Conservation (phyloP, 2,888 invertebrate genomes). For the Pristionchus fissidentatus region DNA sequence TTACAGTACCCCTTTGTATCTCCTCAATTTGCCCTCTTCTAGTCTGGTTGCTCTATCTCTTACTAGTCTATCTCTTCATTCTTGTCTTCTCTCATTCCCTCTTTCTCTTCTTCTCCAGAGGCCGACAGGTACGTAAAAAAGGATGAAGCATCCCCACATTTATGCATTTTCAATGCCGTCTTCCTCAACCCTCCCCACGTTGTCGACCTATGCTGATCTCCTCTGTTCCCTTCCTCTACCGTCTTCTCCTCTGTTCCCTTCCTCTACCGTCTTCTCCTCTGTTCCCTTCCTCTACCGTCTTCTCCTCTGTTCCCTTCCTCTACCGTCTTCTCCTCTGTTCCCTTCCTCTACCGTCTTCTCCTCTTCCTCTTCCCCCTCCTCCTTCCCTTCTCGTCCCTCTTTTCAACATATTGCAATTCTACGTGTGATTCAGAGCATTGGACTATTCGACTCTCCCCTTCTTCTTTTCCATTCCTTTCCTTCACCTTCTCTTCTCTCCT, state of each 20-base stretch:
- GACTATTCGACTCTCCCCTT: constrained; percentile 15
- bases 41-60: neutral
- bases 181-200: too few relatives aligned
- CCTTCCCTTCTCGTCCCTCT: neutral
- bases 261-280: neutral
- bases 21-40: neutral
- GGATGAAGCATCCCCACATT: too few relatives aligned
- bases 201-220: too few relatives aligned
- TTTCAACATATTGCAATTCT: constrained; percentile 27
- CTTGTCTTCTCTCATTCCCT: neutral
- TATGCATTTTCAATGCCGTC: too few relatives aligned
- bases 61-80: neutral
- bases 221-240: too few relatives aligned
- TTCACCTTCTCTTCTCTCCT: neutral
- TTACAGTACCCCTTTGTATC: neutral
- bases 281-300: neutral
- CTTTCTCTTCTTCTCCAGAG: too few relatives aligned
- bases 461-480: neutral
- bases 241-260: too few relatives aligned
- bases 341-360: neutral
- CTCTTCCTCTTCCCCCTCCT: neutral
- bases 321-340: neutral
- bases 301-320: neutral
- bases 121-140: too few relatives aligned
- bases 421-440: constrained; percentile 6